Conservation (phyloP, 2,797 vertebrate species). For the Salmo trutta region DNA sequence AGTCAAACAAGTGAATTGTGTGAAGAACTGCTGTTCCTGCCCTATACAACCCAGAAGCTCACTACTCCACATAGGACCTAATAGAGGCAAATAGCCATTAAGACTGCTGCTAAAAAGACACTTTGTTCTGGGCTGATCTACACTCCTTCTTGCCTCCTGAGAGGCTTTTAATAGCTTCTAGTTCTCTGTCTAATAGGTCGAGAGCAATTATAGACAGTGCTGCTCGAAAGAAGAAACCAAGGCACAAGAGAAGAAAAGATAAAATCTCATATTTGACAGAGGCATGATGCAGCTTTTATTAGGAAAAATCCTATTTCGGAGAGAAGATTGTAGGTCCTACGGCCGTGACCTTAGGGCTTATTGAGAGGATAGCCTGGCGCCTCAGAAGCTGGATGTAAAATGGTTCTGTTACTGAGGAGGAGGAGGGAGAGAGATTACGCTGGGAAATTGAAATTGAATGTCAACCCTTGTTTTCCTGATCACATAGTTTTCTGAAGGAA, state of each 20-base stretch:
- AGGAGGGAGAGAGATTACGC: conserved; percentile 27
- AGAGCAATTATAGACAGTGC: conserved; percentile 60
- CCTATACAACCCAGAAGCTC: conserved; percentile 25
- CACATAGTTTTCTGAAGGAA: conserved; percentile 22
- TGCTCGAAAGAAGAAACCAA: conserved; percentile 26
- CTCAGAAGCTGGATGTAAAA: conserved; percentile 24
- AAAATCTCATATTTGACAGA: conserved; percentile 48
- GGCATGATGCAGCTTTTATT: conserved; percentile 59
- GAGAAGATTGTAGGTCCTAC: conserved; percentile 50
- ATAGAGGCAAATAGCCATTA: conserved; percentile 42
- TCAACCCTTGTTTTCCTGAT: conserved; percentile 26
- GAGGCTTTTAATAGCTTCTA: conserved; percentile 64
- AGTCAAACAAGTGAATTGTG: background rate
- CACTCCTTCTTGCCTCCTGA: conserved; percentile 43
- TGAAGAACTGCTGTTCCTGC: background rate
- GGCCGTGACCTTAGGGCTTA: conserved; percentile 57
- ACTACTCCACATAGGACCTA: conserved; percentile 43
- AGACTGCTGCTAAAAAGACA: conserved; percentile 43
- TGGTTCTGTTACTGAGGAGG: conserved; percentile 40
- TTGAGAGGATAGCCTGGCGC: conserved; percentile 35
- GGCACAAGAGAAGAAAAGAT: background rate
- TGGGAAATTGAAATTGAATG: conserved; percentile 45
- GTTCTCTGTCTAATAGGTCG: conserved; percentile 60
- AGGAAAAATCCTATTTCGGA: conserved; percentile 49
- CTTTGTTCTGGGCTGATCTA: conserved; percentile 46